These are phyloP conservation scores for Lagopus leucura DNA, from an alignment of 2,113 vertebrate species.

Conservation along the genomic window DNA sequence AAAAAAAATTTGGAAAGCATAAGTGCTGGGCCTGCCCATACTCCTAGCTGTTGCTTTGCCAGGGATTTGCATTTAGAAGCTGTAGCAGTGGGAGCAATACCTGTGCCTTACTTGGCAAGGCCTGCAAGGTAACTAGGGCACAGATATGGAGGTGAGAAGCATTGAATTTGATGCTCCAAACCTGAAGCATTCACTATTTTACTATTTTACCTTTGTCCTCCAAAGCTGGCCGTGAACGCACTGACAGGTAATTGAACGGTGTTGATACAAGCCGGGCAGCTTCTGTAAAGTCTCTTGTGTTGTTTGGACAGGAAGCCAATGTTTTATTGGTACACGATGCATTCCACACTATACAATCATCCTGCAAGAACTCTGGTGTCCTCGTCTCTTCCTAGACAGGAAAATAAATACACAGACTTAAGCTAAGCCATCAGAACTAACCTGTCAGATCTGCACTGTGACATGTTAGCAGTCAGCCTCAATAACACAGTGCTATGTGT, in stretches of 20 bases:
- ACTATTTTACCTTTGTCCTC: conserved; percentile 81
- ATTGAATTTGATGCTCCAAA: background rate
- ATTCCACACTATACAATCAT: conserved; percentile 88
- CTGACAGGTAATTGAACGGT: conserved; percentile 75
- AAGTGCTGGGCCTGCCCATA: background rate
- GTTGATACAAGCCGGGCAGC: conserved; percentile 87
- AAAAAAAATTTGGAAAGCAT: background rate
- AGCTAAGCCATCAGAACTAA: background rate
- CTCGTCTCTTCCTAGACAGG: conserved; percentile 75
- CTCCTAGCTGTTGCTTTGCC: background rate
- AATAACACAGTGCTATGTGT: fast-evolving
- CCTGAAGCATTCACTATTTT: background rate
- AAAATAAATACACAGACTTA: background rate
- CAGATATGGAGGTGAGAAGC: fast-evolving
- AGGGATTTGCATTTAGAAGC: background rate
- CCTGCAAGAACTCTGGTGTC: conserved; percentile 70
- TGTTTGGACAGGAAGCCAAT: conserved; percentile 85
- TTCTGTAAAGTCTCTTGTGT: conserved; percentile 84
- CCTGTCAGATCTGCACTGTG: background rate
- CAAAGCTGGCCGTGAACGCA: background rate
- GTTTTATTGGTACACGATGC: conserved; percentile 77
- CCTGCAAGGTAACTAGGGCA: background rate
- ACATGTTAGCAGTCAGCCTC: background rate
- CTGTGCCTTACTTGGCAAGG: background rate
- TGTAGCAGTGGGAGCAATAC: background rate